Evolutionary conservation across 2,888 invertebrate species (phyloP), one percentile per base, ranked within the genome.

Genomic region (Polymixis flavicincta): DNA sequence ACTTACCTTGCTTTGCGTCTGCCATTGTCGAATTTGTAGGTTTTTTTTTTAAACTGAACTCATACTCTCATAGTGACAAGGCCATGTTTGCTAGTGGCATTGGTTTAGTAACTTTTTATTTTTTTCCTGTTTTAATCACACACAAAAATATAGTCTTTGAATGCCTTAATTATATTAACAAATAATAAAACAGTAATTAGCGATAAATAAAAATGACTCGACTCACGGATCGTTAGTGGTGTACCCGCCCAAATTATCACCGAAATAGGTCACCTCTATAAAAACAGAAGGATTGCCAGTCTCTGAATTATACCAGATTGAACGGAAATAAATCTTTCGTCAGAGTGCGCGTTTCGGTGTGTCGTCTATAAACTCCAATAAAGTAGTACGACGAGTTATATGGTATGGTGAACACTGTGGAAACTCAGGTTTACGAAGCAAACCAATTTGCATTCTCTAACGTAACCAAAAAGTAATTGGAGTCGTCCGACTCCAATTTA

Each of bases 1-100:
- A 83, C 85, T 85, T 93, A 96, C 96, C 96, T 95, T 95, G 96
- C 95, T 95, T 96, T 84, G 95, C 95, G 94, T 96, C 96, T 96
- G 96, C 96, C 96, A 96, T 96, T 93, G 92, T 95, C 89, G 92
- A 91, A 86, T 87, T 89, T 89, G 71, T 85, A 80, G 71, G 14
- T 79, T 89, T 86, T 89, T 77, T 90, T 89, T 86, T 74, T 37
- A 37, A 57, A 78, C 63, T 76, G 55, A 42, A 52, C 81, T 64
- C 64, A 71, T 25, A 69, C 45, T 70, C 81, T 64, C 64, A 71
- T 25, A 69, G 50, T 70, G 72, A 70, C 84, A 78, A 68, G 57
- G 67, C 69, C 60, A 42, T 73, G 19, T 66, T 48, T 32, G 48
- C 48, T 45, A 60, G 37, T 54, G 52, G 17, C n/a, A 50, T 17